Evolutionary conservation across 2,888 invertebrate species (phyloP), one percentile per base, ranked within the genome.

Genomic region (Tenthredo amoena): DNA sequence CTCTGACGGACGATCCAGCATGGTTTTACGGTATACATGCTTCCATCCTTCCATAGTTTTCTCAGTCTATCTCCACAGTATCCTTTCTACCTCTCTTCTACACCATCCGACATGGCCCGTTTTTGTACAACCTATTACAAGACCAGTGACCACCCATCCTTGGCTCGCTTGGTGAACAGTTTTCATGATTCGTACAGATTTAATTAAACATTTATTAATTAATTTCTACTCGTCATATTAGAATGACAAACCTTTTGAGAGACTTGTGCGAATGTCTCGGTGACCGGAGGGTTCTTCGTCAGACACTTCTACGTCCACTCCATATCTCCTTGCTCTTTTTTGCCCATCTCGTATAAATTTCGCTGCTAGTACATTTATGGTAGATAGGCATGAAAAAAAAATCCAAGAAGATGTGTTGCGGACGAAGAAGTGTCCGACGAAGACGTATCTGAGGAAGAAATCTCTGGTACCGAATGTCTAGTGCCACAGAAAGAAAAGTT

Each of bases 1-100:
- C 37, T 47, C 83, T 83, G 83, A 83, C 83, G 83, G 37, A 83
- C 83, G 83, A 68, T 83, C 83, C 47, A 43, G 21, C 6, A 18
- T 21, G 62, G 37, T 15, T 62, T 12, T 81, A 62, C 81, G 55
- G 50, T 47, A 50, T 50, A 77, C 18, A 55, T 50, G 12, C n/a
- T 5, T 31, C 21, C 34, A n/a, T 6, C 50, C 50, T 26, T 77
- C 18, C 81, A 21, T n/a, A 31, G 26, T 58, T 40, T 18, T 50
- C 81, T 62, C n/a, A n/a, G 40, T 15, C 34, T 26, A 34, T 43
- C 26, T 68, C 34, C 43, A 40, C 43, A 21, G 71, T 15, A 26
- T 47, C 31, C 34, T 47, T 81, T 68, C 6, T 68, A 68, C 68
- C 68, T 34, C 68, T 68, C 15, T 68, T 68, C 34, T 34, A 34